phyloP scores from a whole-genome alignment of 1,140 invertebrate genomes.

The Nylanderia fulva region DNA sequence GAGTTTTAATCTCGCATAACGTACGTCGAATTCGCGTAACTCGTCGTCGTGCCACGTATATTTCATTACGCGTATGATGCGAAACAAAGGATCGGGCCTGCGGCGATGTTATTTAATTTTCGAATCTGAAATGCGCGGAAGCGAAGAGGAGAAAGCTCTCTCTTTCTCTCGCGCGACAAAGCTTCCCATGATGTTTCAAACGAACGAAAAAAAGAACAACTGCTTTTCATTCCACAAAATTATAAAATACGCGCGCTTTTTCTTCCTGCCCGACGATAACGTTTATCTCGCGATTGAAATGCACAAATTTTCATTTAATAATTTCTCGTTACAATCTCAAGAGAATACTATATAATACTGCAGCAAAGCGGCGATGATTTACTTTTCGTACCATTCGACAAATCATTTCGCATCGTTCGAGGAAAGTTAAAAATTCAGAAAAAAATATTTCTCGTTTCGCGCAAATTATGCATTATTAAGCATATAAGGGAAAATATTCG shows the following conservation, averaged over 20 bases:
- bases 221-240: constrained; percentile 39
- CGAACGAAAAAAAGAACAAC: not conserved
- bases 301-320: constrained; percentile 28
- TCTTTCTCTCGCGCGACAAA: not conserved
- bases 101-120: constrained; percentile 65
- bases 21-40: constrained; percentile 36
- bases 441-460: not conserved
- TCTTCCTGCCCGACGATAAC: constrained; percentile 17
- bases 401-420: constrained; percentile 5
- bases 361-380: constrained; percentile 18
- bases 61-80: constrained; percentile 60
- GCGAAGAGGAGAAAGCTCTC: constrained; percentile 20
- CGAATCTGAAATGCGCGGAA: constrained; percentile 50
- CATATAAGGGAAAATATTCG: constrained; percentile 4
- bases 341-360: constrained; percentile 21
- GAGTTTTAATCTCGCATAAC: constrained; percentile 55
- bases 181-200: not conserved
- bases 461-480: not conserved
- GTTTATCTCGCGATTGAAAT: constrained; percentile 17
- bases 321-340: constrained; percentile 24
- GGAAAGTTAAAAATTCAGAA: not conserved
- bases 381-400: constrained; percentile 15
- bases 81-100: constrained; percentile 58
- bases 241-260: no score
- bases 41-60: constrained; percentile 11